A percentile compares a stretch with the other conserved stretches of the same genome.
Conservation (phyloP, 2,113 vertebrate genomes). For the Neotoma lepida region DNA sequence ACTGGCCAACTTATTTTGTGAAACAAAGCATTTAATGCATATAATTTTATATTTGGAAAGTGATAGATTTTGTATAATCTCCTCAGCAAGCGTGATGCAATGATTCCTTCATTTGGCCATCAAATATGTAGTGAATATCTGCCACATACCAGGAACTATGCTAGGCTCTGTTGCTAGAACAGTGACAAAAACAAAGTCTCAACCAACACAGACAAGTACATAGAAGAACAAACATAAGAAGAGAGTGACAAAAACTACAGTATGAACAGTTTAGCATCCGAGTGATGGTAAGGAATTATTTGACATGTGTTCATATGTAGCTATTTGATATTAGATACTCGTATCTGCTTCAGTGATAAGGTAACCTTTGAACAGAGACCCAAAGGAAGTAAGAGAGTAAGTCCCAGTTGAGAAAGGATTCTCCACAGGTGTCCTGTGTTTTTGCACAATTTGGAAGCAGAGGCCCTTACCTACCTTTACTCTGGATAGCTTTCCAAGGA, state of each 20-base stretch:
- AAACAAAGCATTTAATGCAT: constrained; percentile 32
- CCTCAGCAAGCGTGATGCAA: background rate
- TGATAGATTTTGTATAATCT: constrained; percentile 9
- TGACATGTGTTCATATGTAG: background rate
- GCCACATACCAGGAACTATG: background rate
- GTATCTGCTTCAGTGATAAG: background rate
- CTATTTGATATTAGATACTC: constrained; percentile 36
- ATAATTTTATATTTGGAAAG: constrained; percentile 53
- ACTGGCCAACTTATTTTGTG: background rate
- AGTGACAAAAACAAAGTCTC: constrained; percentile 24
- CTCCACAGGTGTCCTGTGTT: background rate
- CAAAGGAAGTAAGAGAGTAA: constrained; percentile 37
- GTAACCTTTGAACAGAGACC: constrained; percentile 50
- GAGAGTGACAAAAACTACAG: background rate
- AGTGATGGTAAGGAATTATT: constrained; percentile 21
- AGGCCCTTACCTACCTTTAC: constrained; percentile 16
- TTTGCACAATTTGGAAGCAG: constrained; percentile 37
- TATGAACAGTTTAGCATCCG: background rate
- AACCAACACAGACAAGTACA: background rate
- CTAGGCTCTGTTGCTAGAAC: background rate
- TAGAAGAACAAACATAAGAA: background rate
- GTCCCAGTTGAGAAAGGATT: constrained; percentile 19
- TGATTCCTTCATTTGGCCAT: constrained; percentile 10
- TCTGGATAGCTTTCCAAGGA: constrained; percentile 3
- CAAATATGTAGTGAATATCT: background rate